phyloP scores from a whole-genome alignment of 2,797 vertebrate species.

The Hippopotamyrus pictus region DNA sequence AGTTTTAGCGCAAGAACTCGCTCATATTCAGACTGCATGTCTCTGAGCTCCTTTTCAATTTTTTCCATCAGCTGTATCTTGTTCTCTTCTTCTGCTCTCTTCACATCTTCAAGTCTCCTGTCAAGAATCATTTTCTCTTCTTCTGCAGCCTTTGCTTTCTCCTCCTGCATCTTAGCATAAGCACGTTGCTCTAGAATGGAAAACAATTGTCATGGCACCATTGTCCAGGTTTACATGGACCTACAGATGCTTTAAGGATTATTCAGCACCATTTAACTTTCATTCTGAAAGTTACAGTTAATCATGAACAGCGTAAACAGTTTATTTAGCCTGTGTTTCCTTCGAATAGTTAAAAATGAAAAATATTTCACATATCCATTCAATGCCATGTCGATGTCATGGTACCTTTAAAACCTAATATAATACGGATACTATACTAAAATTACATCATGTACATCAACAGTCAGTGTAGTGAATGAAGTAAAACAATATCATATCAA shows the following conservation, averaged over 20 bases:
- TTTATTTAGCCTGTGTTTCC: not conserved
- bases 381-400: not conserved
- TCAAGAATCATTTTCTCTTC: not conserved
- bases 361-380: not conserved
- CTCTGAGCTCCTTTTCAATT: conserved; percentile 2
- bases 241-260: not conserved
- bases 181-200: not conserved
- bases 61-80: conserved; percentile 16
- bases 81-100: conserved; percentile 12
- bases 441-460: no score
- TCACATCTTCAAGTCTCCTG: not conserved
- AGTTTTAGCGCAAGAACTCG: conserved; percentile 12
- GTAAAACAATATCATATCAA: no score
- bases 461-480: no score
- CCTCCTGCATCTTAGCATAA: not conserved
- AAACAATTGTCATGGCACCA: not conserved
- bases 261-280: not conserved
- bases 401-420: not conserved
- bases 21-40: not conserved
- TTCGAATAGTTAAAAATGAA: not conserved
- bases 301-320: not conserved
- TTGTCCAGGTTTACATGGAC: not conserved
- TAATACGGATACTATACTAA: no score
- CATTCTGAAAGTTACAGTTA: not conserved
- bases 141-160: not conserved